Base-by-base conservation (phyloP, 2,888 invertebrate genomes). In the Clunio marinus region DNA sequence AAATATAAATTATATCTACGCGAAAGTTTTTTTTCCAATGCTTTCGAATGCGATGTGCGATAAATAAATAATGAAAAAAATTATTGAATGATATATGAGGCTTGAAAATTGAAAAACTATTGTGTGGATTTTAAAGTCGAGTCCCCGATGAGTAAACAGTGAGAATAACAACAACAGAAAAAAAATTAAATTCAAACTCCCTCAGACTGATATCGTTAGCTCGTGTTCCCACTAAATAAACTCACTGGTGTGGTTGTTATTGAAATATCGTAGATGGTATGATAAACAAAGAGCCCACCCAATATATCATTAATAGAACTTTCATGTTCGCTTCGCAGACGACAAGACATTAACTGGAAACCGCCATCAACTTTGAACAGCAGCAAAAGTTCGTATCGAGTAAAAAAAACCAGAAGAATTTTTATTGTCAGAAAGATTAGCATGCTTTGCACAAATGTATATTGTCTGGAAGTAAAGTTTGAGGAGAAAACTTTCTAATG, bases 281-380 rank as follows among this genome's bases (percentile, higher is more conserved):
- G 2, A 15, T 22, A 51, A 51, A 22, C 51, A 17, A 51, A 22
- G n/a, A 41, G 51, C 51, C 51, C 51, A 17, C 51, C 51, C 57
- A 27, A 57, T 57, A 57, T 57, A 57, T 57, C 57, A 57, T 57
- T 57, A 57, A 57, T 57, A 57, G 57, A 57, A 57, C 3, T 57
- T 27, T 27, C 57, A 15, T 57, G 3, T 13, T 57, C 25, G 25
- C 25, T 57, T 57, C 57, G 20, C 27, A 57, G 25, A 57, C 57
- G 57, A 57, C 55, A 55, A 8, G 20, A 55, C 55, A 22, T 15
- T 51, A 51, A 22, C 4, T 51, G 35, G 22, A 51, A 57, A 57
- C 57, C 57, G 57, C 57, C 25, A 57, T 57, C 57, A 57, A 57
- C n/a, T 51, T 51, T 51, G 51, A 20, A 17, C 51, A 22, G 51